A percentile compares a stretch with the other conserved stretches of the same genome.
phyloP scores from a whole-genome alignment of 35 echinoderm and acorn worm species.

The Hemicentrotus pulcherrimus region DNA sequence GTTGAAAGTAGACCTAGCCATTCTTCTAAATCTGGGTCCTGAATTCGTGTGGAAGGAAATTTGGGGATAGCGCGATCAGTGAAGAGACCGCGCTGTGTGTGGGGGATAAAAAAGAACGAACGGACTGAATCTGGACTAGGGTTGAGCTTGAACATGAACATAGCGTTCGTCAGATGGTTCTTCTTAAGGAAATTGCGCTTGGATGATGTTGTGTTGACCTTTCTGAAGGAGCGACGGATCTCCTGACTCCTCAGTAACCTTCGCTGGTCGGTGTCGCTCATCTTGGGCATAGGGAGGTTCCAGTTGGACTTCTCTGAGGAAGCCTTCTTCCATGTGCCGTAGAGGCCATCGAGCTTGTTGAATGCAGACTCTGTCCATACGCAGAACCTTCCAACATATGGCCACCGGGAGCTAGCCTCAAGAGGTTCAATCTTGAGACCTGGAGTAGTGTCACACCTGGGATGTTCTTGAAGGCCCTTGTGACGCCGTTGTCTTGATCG shows the following conservation, averaged over 20 bases:
- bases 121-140: too few species aligned
- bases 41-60: too few species aligned
- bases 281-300: constrained; percentile 98
- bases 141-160: constrained; percentile 88
- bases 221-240: constrained; percentile 71
- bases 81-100: too few species aligned
- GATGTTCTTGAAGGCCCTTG: constrained; percentile 93
- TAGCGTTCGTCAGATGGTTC: constrained; percentile 93
- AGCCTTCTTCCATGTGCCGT: constrained; percentile 94
- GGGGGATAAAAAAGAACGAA: too few species aligned
- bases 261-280: constrained; percentile 86
- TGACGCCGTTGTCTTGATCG: constrained; percentile 92
- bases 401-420: constrained; percentile 92
- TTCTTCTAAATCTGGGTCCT: too few species aligned
- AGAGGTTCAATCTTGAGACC: constrained; percentile 78
- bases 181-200: constrained; percentile 84
- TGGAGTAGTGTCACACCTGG: constrained; percentile 95
- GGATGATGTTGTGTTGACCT: constrained; percentile 62
- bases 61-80: too few species aligned
- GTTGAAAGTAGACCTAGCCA: too few species aligned
- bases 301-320: constrained; percentile 85
- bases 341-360: constrained; percentile 86
- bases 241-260: constrained; percentile 83
- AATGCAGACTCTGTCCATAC: constrained; percentile 99
- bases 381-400: constrained; percentile 98